Evolutionary conservation across 2,113 vertebrate genomes (phyloP).

Genomic region (Dendrocopos noguchii): DNA sequence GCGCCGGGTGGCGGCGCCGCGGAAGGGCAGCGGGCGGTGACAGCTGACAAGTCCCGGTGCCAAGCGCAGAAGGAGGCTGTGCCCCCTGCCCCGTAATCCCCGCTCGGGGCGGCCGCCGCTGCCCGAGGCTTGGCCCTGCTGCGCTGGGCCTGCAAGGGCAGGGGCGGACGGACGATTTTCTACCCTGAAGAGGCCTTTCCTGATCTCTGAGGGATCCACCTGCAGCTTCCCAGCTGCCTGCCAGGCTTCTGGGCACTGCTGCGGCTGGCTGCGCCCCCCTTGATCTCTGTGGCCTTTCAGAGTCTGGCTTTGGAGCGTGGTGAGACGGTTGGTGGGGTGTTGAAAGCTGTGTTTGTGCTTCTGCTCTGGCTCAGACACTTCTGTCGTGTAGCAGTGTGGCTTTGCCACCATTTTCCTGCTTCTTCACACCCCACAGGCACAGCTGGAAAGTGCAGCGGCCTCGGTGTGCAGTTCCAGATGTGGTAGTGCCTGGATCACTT

Average conservation of each 20-base stretch:
- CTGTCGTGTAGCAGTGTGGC: accelerated
- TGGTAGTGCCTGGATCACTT: not conserved
- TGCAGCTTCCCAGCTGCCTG: not conserved
- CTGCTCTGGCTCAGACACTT: not conserved
- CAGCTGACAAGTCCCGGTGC: accelerated
- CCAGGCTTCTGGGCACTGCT: accelerated
- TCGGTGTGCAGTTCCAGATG: accelerated
- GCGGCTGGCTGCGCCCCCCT: accelerated
- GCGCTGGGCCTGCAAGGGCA: accelerated
- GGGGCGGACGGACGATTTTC: accelerated
- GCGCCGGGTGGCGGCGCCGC: accelerated
- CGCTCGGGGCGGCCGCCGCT: accelerated
- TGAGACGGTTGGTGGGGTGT: accelerated
- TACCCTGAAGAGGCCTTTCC: accelerated
- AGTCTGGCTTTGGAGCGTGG: accelerated
- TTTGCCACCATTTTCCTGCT: not conserved
- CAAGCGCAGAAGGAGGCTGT: not conserved
- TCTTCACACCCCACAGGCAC: accelerated
- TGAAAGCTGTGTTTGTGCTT: not conserved
- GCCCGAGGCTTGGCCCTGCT: accelerated
- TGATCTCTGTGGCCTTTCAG: not conserved
- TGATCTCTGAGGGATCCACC: not conserved
- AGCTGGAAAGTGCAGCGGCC: not conserved
- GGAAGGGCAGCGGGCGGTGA: not conserved
- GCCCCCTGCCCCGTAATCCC: accelerated